These are phyloP conservation scores for Rousettus madagascariensis DNA, from an alignment of 2,797 vertebrate genomes.

Conservation along the genomic window DNA sequence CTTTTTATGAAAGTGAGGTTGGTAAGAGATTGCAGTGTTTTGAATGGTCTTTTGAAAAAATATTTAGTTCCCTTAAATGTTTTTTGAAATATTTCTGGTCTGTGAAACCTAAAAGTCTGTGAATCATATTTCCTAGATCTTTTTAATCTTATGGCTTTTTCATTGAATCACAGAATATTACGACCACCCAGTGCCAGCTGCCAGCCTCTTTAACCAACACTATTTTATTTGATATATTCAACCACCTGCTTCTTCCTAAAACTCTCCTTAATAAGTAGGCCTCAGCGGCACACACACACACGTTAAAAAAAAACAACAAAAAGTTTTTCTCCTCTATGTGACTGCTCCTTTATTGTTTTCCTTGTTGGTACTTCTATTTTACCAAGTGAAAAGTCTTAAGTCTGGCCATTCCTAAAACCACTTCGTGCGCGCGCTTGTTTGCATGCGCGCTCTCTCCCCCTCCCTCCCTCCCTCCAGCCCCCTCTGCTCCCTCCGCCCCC, in stretches of 20 bases:
- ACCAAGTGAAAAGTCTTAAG: neutral
- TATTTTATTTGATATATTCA: neutral
- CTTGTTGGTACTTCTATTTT: neutral
- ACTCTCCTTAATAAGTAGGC: neutral
- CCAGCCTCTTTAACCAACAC: neutral
- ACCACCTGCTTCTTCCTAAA: neutral
- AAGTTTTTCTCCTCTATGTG: neutral
- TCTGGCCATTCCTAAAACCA: neutral
- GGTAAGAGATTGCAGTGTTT: neutral
- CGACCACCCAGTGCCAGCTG: neutral
- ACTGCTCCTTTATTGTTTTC: neutral
- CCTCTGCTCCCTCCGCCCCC: neutral
- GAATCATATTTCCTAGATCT: neutral
- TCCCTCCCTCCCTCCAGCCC: neutral
- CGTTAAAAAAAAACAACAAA: neutral
- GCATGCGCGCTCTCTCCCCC: no score
- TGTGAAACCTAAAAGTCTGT: neutral
- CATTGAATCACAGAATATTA: neutral
- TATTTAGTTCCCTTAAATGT: neutral
- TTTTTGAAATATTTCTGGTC: neutral
- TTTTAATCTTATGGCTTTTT: neutral
- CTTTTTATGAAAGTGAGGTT: constrained; percentile 30
- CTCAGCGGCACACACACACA: neutral
- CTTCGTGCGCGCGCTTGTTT: neutral
- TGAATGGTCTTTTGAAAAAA: neutral